phyloP scores from a whole-genome alignment of 1,140 invertebrate species.

The Lepidurus apus region DNA sequence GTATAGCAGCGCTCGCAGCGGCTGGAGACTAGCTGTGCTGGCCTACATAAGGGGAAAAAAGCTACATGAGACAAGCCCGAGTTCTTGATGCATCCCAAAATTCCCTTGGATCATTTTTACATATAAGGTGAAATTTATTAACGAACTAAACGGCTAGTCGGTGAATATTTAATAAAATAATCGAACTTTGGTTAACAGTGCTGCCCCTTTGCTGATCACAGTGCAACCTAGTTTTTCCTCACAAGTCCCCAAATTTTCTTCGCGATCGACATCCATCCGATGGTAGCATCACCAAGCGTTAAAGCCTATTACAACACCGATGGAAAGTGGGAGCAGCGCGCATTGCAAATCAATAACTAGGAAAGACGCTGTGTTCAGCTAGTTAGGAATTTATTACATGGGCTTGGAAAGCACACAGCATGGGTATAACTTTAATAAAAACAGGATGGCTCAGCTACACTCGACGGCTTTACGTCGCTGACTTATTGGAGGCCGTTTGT shows the following conservation, averaged over 20 bases:
- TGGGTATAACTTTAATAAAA: no score
- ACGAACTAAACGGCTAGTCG: no score
- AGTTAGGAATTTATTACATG: conserved; percentile 2
- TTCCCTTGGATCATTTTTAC: no score
- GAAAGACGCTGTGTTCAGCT: background rate
- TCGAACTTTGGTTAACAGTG: no score
- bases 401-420: background rate
- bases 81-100: no score
- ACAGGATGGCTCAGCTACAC: background rate
- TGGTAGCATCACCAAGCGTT: background rate
- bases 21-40: background rate
- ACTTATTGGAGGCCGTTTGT: background rate
- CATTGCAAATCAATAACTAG: background rate
- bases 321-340: background rate
- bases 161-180: no score
- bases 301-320: background rate
- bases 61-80: no score
- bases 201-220: no score
- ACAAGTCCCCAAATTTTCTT: background rate
- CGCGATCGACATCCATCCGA: background rate
- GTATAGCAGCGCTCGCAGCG: background rate
- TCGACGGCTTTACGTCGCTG: background rate
- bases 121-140: no score
- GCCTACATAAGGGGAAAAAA: no score
- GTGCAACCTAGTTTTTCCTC: background rate